Percentiles rank a stretch among this genome's conserved stretches.
These are phyloP conservation scores for Xenopus petersii DNA, from an alignment of 2,797 vertebrate genomes.

Conservation along the genomic window DNA sequence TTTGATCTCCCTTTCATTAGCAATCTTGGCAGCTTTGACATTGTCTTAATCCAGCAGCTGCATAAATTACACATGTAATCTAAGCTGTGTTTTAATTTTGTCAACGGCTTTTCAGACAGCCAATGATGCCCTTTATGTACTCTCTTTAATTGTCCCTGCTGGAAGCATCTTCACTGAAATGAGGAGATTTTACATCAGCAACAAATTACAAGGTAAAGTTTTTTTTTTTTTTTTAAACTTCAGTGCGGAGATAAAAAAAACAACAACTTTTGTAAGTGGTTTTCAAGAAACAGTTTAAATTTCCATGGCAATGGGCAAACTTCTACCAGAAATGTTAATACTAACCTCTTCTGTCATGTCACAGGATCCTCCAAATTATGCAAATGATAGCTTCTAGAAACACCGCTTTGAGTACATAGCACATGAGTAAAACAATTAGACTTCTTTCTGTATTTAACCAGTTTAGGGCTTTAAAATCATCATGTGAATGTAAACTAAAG, in stretches of 20 bases:
- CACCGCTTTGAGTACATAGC: too few relatives aligned
- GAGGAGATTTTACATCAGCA: slow-evolving; percentile 9
- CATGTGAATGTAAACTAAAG: too few relatives aligned
- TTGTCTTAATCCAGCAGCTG: slow-evolving; percentile 49
- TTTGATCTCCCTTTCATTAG: slow-evolving; percentile 57
- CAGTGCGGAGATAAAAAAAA: background rate
- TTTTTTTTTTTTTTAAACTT: background rate
- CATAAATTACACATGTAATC: slow-evolving; percentile 55
- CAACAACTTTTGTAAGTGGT: too few relatives aligned
- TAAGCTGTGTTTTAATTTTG: slow-evolving; percentile 58
- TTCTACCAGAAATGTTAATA: too few relatives aligned
- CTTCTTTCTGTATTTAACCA: too few relatives aligned
- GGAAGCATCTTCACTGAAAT: slow-evolving; percentile 35
- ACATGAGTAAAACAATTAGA: too few relatives aligned
- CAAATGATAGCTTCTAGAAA: too few relatives aligned
- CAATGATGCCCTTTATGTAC: slow-evolving; percentile 36
- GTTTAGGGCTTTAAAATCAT: too few relatives aligned
- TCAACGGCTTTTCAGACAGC: slow-evolving; percentile 49
- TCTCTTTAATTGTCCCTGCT: slow-evolving; percentile 42
- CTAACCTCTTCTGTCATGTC: too few relatives aligned
- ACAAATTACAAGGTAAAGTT: slow-evolving; percentile 10
- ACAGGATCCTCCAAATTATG: too few relatives aligned
- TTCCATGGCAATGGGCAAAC: too few relatives aligned
- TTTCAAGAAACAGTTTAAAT: too few relatives aligned
- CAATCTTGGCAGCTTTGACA: slow-evolving; percentile 52